A percentile compares a stretch with the other conserved stretches of the same genome.
These are phyloP conservation scores for Aix galericulata DNA, from an alignment of 2,113 vertebrate genomes.

Conservation along the genomic window DNA sequence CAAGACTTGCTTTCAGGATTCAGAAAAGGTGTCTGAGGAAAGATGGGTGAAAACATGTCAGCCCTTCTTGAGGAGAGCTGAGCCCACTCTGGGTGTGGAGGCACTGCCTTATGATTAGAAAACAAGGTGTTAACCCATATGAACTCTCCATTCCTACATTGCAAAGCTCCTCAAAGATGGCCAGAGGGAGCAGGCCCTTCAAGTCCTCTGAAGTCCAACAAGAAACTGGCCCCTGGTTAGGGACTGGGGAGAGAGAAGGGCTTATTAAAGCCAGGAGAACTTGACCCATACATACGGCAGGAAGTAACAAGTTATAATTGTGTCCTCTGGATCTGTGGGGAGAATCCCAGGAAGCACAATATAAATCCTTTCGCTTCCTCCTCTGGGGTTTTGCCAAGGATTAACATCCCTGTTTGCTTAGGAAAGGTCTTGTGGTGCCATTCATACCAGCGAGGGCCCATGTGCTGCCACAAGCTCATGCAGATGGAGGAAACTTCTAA, in stretches of 20 bases:
- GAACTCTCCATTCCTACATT: not conserved
- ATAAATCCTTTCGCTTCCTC: not conserved
- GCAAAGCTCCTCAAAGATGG: not conserved
- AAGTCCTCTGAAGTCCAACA: not conserved
- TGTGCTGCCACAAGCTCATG: accelerated
- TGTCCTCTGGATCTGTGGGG: not conserved
- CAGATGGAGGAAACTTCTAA: not conserved
- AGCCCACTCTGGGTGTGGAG: not conserved
- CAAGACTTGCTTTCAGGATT: not conserved
- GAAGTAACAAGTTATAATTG: not conserved
- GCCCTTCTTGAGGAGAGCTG: not conserved
- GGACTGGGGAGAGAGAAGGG: not conserved
- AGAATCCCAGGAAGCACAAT: not conserved
- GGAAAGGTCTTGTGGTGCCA: not conserved
- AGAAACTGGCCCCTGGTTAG: not conserved
- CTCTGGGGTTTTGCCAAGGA: not conserved
- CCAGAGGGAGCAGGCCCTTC: not conserved
- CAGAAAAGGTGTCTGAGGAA: not conserved
- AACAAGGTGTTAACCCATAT: not conserved
- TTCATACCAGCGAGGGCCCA: not conserved
- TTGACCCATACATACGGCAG: not conserved
- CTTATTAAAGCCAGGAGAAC: not conserved
- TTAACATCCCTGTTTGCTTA: not conserved
- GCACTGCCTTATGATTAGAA: not conserved
- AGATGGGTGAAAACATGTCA: not conserved